These are phyloP conservation scores for Cyanistes caeruleus DNA, from an alignment of 2,113 vertebrate genomes.

Conservation along the genomic window DNA sequence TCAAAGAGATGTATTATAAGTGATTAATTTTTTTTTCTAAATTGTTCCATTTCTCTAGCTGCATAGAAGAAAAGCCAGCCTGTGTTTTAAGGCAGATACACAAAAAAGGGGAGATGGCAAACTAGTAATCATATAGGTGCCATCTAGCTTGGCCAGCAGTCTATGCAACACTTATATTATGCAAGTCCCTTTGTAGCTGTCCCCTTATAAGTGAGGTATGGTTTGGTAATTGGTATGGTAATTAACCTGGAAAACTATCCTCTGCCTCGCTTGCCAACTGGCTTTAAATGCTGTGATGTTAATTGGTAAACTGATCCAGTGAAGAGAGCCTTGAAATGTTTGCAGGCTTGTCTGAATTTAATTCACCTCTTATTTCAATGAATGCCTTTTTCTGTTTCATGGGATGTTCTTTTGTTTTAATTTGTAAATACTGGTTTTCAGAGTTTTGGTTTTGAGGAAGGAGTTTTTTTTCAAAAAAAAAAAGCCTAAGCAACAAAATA, in stretches of 20 bases:
- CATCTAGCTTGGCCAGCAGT: neutral
- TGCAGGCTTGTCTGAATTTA: constrained; percentile 11
- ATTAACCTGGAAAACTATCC: constrained; percentile 45
- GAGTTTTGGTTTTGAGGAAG: neutral
- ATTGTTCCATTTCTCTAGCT: neutral
- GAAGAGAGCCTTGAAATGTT: constrained; percentile 27
- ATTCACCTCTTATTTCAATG: neutral
- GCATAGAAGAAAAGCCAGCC: neutral
- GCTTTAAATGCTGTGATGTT: neutral
- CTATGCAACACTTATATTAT: neutral
- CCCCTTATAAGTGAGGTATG: neutral
- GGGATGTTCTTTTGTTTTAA: too few species aligned
- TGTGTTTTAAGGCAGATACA: neutral
- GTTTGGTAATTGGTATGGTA: constrained; percentile 54
- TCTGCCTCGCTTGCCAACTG: constrained; percentile 10
- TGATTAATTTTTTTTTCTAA: neutral
- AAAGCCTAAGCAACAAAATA: neutral
- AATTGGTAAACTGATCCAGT: constrained; percentile 39
- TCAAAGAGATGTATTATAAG: neutral
- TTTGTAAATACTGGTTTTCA: neutral
- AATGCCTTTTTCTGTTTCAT: neutral
- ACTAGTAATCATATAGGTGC: neutral
- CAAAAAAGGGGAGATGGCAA: neutral
- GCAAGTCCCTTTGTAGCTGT: neutral
- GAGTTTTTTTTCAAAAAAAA: neutral